These are phyloP conservation scores for Bugula neritina DNA, from an alignment of 2,888 invertebrate species.

Conservation along the genomic window DNA sequence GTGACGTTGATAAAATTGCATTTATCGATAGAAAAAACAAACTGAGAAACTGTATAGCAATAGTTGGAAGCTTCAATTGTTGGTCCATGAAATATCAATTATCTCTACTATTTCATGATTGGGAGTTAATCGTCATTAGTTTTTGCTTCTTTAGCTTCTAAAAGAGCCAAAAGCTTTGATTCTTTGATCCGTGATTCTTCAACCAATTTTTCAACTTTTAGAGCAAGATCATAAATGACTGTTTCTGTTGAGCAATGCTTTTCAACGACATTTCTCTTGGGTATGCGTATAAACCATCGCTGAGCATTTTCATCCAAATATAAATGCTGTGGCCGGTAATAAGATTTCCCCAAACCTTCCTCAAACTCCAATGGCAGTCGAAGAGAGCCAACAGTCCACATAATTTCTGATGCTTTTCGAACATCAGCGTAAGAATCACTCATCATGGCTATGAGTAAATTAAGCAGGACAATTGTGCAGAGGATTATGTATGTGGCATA, in stretches of 20 bases:
- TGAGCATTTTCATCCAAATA: slow-evolving; percentile 3
- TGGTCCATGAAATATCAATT: no score
- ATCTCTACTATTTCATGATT: no score
- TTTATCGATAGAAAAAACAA: no score
- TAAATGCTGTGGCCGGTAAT: slow-evolving; percentile 17
- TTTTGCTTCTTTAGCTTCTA: slow-evolving; percentile 6
- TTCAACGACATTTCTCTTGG: slow-evolving; percentile 3
- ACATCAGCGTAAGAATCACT: slow-evolving; percentile 44
- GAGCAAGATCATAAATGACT: slow-evolving; percentile 3
- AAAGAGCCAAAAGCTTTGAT: neutral
- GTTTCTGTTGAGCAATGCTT: neutral
- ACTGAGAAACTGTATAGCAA: no score
- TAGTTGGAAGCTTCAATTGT: no score
- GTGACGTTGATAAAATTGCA: no score
- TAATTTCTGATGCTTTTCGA: slow-evolving; percentile 37
- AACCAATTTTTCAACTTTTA: slow-evolving; percentile 14
- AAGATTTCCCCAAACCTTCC: slow-evolving; percentile 34
- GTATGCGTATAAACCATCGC: slow-evolving; percentile 11
- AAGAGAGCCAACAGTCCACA: slow-evolving; percentile 47
- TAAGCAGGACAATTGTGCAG: slow-evolving; percentile 41
- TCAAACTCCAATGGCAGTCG: slow-evolving; percentile 44
- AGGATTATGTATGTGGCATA: slow-evolving; percentile 46
- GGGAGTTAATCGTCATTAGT: neutral
- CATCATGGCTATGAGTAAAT: slow-evolving; percentile 48
- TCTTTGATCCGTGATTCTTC: neutral